phyloP scores from a whole-genome alignment of 2,888 invertebrate genomes.

The Lomographa bimaculata region DNA sequence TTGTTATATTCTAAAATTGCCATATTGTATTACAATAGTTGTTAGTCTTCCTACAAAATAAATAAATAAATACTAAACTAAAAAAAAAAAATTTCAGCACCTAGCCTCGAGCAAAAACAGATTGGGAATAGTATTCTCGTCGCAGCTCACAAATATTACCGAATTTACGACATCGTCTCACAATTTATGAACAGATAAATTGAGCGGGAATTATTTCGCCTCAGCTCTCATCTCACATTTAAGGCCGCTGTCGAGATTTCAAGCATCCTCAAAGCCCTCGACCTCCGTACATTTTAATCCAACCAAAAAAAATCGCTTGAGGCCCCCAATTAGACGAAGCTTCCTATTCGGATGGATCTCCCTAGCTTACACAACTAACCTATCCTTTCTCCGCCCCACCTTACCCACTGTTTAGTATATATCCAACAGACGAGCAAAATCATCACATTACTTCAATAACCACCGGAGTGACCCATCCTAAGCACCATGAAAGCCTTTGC shows the following conservation, averaged over 20 bases:
- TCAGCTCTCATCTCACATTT: conserved; percentile 7
- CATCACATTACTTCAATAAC: conserved; percentile 74
- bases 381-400: conserved; percentile 82
- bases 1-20: no score
- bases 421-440: conserved; percentile 59
- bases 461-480: conserved; percentile 77
- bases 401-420: conserved; percentile 63
- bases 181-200: no score
- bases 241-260: conserved; percentile 3
- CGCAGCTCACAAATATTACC: no score
- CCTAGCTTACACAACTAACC: conserved; percentile 75
- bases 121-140: no score
- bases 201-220: conserved; percentile 13
- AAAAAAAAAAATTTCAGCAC: no score
- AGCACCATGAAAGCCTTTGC: conserved; percentile 81
- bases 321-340: conserved; percentile 72
- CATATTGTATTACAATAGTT: no score
- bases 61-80: no score
- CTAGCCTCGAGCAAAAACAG: no score
- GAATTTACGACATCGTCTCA: no score
- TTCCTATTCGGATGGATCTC: conserved; percentile 76
- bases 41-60: no score
- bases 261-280: conserved; percentile 15
- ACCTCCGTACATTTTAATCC: conserved; percentile 29
- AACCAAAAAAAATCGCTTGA: conserved; percentile 55